These are phyloP conservation scores for Tanytarsus gracilentus DNA, from an alignment of 2,888 invertebrate species.

Conservation along the genomic window DNA sequence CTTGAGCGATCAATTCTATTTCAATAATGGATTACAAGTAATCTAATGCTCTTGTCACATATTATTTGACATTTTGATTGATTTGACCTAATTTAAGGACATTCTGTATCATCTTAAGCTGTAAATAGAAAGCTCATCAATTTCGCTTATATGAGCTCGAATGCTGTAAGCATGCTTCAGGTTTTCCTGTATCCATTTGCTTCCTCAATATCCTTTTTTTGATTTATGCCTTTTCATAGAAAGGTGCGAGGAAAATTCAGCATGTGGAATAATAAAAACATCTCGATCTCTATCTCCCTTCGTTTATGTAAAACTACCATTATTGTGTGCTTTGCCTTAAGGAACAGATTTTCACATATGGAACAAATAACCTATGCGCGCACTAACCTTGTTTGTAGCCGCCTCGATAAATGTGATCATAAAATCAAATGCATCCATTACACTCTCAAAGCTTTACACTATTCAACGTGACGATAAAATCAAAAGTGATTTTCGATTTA, in stretches of 20 bases:
- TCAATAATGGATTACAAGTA: slow-evolving; percentile 9
- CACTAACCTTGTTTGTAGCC: not conserved
- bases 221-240: no score
- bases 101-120: not conserved
- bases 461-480: no score
- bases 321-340: not conserved
- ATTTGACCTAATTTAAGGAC: slow-evolving; percentile 17
- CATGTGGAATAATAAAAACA: no score
- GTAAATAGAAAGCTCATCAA: no score
- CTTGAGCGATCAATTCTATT: slow-evolving; percentile 18
- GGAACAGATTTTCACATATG: not conserved
- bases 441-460: no score
- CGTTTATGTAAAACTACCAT: not conserved
- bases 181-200: no score
- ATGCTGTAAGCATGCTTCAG: no score
- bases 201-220: no score
- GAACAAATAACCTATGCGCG: not conserved
- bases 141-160: no score
- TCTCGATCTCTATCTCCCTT: not conserved
- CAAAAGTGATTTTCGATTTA: no score
- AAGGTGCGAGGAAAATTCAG: not conserved
- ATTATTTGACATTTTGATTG: slow-evolving; percentile 16
- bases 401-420: slow-evolving; percentile 4
- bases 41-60: slow-evolving; percentile 3
- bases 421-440: slow-evolving; percentile 12